Base-by-base conservation (phyloP, 2,888 invertebrate genomes). In the Drosophila borborema region DNA sequence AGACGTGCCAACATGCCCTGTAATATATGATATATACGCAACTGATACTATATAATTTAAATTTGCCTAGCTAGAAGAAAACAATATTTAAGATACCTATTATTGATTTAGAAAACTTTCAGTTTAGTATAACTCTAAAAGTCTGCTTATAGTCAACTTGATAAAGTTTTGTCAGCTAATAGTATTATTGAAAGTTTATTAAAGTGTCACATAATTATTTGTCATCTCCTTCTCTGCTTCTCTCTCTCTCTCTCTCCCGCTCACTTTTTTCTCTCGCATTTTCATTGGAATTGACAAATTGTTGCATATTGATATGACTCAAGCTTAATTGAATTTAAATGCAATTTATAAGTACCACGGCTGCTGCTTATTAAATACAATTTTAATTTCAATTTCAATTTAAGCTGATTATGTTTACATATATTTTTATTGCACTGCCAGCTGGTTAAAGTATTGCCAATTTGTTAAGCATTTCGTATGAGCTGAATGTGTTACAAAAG, bases 361-460 rank as follows among this genome's bases (percentile, higher is more conserved):
- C 18, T 31, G 18, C 18, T 18, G 49, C 59, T 61, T 65, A 68
- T 77, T 66, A 69, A 68, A 56, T 43, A 14, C 43, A 53, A 66
- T 34, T 49, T 31, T 16, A 63, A 81, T 69, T 64, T 53, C 20
- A 23, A 67, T 65, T 78, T 55, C 66, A 23, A 67, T 65, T 78
- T 53, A 71, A 71, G 68, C 74, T 68, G 78, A 66, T 77, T 77
- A 74, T 64, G 40, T 14, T 2, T 56, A 58, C 41, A 74, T 55
- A 54, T 48, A 71, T 8, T 58, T 58, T 43, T 31, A 31, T 43
- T 59, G 31, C 51, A 38, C 51, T 51, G 12, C 12, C 40, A 60
- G 56, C 41, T 34, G 43, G 10, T 2, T 7, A 46, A 38, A 34
- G 45, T 9, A 62, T 20, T 71, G 36, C 18, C 9, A 53, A 34